These are phyloP conservation scores for Calameuta filiformis DNA, from an alignment of 2,888 invertebrate species.

Conservation along the genomic window DNA sequence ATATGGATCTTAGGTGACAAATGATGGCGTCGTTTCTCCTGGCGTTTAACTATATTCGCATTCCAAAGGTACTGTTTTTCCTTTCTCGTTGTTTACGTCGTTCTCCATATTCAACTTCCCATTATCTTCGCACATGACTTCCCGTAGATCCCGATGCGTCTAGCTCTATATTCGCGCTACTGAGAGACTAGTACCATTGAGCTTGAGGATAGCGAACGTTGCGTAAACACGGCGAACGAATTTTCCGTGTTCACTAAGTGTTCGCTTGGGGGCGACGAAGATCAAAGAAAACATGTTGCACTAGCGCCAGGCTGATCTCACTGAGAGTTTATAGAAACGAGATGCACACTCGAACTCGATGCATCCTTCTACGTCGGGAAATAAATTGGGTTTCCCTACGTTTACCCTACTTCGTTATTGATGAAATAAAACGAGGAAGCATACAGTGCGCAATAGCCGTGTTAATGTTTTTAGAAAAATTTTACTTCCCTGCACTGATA, in stretches of 20 bases:
- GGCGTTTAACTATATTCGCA: neutral
- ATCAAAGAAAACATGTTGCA: slow-evolving; percentile 21
- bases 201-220: neutral
- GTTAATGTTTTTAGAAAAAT: neutral
- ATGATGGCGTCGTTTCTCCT: neutral
- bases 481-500: neutral
- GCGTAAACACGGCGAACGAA: slow-evolving; percentile 13
- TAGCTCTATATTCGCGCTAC: neutral
- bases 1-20: neutral
- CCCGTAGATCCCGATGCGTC: neutral
- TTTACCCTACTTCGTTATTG: neutral
- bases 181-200: neutral
- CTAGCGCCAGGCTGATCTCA: neutral
- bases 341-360: neutral
- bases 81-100: neutral
- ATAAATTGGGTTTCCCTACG: neutral
- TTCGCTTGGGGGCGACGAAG: slow-evolving; percentile 8
- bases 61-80: neutral
- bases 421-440: neutral
- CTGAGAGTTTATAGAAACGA: neutral
- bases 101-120: neutral
- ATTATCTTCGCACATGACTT: neutral
- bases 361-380: neutral
- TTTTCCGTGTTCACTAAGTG: slow-evolving; percentile 11
- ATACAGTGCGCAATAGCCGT: neutral